phyloP scores from a whole-genome alignment of 2,113 vertebrate species.

The Gopherus flavomarginatus region DNA sequence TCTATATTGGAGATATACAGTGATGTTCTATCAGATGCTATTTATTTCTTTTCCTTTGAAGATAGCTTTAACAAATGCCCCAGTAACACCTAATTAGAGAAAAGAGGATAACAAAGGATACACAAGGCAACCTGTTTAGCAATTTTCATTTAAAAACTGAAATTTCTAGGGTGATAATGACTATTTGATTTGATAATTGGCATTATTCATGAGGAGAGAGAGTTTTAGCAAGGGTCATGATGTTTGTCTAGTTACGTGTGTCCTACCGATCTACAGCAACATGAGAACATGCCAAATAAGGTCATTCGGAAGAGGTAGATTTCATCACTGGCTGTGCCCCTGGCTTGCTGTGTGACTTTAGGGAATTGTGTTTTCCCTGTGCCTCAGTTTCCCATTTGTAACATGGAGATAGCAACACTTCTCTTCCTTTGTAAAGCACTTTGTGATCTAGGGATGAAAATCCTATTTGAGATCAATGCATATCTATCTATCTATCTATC shows the following conservation, averaged over 20 bases:
- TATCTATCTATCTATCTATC: background rate
- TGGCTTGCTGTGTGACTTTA: background rate
- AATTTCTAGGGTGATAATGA: conserved; percentile 3
- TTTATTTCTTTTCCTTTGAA: background rate
- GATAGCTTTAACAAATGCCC: background rate
- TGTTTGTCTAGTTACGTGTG: background rate
- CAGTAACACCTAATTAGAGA: conserved; percentile 45
- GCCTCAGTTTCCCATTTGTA: background rate
- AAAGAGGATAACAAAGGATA: conserved; percentile 14
- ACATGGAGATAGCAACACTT: background rate
- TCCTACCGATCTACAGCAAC: background rate
- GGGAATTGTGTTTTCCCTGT: background rate
- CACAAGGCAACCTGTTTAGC: conserved; percentile 9
- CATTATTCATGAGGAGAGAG: background rate
- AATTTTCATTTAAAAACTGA: conserved; percentile 26
- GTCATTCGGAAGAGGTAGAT: background rate
- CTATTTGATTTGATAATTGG: conserved; percentile 21
- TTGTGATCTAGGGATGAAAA: background rate
- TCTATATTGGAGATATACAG: background rate
- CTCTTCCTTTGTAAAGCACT: background rate
- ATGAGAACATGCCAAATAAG: background rate
- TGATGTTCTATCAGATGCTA: background rate
- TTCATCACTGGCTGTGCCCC: background rate
- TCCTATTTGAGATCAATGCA: background rate
- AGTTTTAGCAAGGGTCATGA: background rate